A percentile compares a stretch with the other conserved stretches of the same genome.
Evolutionary conservation across 2,113 vertebrate species (phyloP).

Genomic region (Pomatorhinus ruficollis): DNA sequence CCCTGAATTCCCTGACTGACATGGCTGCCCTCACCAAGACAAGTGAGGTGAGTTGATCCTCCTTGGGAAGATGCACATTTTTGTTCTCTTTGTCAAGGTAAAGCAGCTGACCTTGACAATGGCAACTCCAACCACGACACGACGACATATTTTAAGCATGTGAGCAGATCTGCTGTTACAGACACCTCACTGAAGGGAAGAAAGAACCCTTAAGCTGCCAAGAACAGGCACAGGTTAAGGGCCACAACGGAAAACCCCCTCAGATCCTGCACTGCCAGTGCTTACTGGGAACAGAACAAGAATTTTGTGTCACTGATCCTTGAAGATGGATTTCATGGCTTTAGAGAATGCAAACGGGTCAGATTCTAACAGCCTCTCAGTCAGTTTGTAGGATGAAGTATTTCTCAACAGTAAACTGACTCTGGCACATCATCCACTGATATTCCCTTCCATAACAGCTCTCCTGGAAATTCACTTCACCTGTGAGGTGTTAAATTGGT

Average conservation of each 20-base stretch:
- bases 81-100: background rate
- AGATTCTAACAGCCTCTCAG: background rate
- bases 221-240: background rate
- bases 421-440: background rate
- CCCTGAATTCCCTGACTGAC: background rate
- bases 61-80: background rate
- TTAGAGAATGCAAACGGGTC: background rate
- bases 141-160: background rate
- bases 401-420: background rate
- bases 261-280: background rate
- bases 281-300: background rate
- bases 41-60: background rate
- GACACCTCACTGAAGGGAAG: background rate
- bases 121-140: background rate
- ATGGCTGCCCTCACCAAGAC: background rate
- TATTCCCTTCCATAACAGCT: background rate
- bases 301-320: too few relatives aligned
- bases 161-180: background rate
- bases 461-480: background rate
- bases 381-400: background rate
- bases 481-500: background rate
- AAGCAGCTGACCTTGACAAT: background rate
- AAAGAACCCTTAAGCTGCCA: background rate
- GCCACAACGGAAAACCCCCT: background rate
- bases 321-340: background rate